Evolutionary conservation across 1,140 invertebrate genomes (phyloP), one percentile per base, ranked within the genome.

Genomic region (Ceratoteleas bidentatus): DNA sequence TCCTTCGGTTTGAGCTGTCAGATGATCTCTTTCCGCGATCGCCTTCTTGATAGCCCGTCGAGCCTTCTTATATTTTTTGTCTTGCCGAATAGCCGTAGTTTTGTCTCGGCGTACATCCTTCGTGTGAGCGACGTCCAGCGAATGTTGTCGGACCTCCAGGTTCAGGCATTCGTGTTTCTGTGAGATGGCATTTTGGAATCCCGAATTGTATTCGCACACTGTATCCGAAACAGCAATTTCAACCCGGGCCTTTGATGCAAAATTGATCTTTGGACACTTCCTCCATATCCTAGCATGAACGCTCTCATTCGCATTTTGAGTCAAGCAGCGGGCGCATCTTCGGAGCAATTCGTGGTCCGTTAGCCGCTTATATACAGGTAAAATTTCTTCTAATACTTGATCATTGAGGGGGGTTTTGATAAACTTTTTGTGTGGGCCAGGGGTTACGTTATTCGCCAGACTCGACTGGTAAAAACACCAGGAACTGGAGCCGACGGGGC

Each of bases 391-490:
- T 5, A 61, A 14, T 34, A 65, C 49, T 24, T 38, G n/a, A 40
- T 65, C 47, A 54, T 54, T 65, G 3, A 64, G 9, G 3, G 62
- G 15, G 3, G 38, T 54, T 13, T 65, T 54, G 50, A 61, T 61
- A 49, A 49, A 49, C 24, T 14, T 0, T 34, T 47, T 24, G 45
- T 61, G 58, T 43, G 36, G 33, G 5, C 62, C 62, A 14, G 50
- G 49, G 10, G 24, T 7, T 65, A 6, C 9, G 16, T 45, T 43
- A 16, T 32, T 49, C 16, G 65, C 53, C 16, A 56, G 13, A 13
- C 38, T 15, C 4, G 38, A 9, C 45, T 68, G 38, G 24, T 57
- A 68, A 49, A 68, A 68, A 15, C 65, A 57, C 53, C 40, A 69
- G 13, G 45, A 69, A 58, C 57, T n/a, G 10, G 43, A 3, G 32